phyloP scores from a whole-genome alignment of 2,113 vertebrate genomes.

The Apaloderma vittatum region DNA sequence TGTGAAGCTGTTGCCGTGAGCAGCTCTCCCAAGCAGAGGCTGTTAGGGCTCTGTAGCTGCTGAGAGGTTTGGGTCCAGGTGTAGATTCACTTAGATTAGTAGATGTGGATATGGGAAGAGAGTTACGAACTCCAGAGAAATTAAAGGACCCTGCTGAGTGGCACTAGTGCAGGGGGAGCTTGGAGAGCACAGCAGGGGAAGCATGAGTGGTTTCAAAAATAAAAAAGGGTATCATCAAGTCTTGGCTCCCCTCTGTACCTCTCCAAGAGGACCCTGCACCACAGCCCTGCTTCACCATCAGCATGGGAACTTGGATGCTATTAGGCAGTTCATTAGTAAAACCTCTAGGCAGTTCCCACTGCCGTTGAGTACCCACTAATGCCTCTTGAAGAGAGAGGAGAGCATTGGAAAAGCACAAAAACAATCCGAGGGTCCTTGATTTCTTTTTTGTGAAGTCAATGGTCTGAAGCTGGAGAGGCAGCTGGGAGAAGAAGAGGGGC shows the following conservation, averaged over 20 bases:
- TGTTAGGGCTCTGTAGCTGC: not conserved
- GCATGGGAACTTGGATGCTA: slow-evolving; percentile 19
- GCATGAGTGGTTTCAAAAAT: not conserved
- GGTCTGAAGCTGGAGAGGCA: slow-evolving; percentile 13
- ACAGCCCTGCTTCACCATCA: not conserved
- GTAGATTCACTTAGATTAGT: too few relatives aligned
- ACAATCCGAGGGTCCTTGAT: slow-evolving; percentile 52
- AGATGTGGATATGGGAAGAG: not conserved
- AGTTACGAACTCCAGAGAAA: not conserved
- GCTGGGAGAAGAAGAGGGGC: not conserved
- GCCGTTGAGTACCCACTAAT: slow-evolving; percentile 57
- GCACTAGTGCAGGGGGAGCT: not conserved
- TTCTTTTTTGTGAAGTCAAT: not conserved
- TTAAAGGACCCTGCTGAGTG: not conserved
- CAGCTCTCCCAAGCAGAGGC: not conserved
- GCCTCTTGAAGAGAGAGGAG: slow-evolving; percentile 55
- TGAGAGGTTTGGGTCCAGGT: not conserved
- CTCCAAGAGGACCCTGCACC: not conserved
- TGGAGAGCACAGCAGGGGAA: not conserved
- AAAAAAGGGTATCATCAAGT: not conserved
- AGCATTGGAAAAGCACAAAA: slow-evolving; percentile 50
- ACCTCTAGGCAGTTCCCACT: slow-evolving; percentile 29
- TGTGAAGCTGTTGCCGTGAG: not conserved
- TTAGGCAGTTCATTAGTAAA: slow-evolving; percentile 71
- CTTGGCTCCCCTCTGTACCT: not conserved